Conservation (phyloP, 1,140 invertebrate genomes). For the Diplogasteroides magnus region DNA sequence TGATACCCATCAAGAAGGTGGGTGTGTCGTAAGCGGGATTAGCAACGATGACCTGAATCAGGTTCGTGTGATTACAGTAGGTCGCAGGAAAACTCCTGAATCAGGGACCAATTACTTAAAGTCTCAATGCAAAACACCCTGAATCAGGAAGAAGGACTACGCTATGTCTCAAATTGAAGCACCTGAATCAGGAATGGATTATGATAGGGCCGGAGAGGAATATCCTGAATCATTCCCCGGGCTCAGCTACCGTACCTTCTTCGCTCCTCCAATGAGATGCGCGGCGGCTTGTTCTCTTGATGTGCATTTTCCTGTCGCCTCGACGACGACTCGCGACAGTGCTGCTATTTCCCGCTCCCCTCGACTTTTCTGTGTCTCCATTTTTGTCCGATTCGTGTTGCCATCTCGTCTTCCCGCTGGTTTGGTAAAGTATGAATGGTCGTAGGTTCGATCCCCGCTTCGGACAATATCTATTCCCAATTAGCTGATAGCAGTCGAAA, state of each 20-base stretch:
- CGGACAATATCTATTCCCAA: no score
- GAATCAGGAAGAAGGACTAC: background rate
- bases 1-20: slow-evolving; percentile 96
- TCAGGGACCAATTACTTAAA: background rate
- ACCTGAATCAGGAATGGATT: background rate
- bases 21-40: slow-evolving; percentile 94
- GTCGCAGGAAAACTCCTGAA: background rate
- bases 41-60: slow-evolving; percentile 76
- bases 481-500: no score
- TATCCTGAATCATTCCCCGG: slow-evolving; percentile 48
- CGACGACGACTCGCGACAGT: no score
- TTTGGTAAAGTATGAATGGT: no score
- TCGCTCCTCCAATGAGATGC: slow-evolving; percentile 60
- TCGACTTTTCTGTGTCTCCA: no score
- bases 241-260: slow-evolving; percentile 59
- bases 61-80: slow-evolving; percentile 57
- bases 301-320: slow-evolving; percentile 95
- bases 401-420: no score
- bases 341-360: no score
- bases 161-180: background rate
- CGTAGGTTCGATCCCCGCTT: no score
- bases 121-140: background rate
- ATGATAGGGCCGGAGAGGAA: slow-evolving; percentile 59
- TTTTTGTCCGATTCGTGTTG: no score
- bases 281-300: slow-evolving; percentile 61